Evolutionary conservation across 2,888 invertebrate genomes (phyloP).

Genomic region (Sphaerophoria taeniata): DNA sequence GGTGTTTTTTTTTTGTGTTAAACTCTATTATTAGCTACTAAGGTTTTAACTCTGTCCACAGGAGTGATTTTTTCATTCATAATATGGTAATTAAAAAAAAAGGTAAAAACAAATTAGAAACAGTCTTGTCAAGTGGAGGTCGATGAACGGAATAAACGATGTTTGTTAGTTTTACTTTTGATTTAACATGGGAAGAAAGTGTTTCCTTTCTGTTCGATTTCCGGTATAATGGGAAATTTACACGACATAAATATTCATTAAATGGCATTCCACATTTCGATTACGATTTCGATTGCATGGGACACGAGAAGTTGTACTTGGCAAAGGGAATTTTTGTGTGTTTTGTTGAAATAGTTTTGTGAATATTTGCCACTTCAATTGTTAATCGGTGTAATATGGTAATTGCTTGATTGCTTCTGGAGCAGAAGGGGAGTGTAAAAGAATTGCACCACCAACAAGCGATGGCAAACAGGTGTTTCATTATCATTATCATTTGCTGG

Average conservation of each 20-base stretch:
- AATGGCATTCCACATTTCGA: slow-evolving; percentile 27
- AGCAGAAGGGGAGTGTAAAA: neutral
- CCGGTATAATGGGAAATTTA: slow-evolving; percentile 65
- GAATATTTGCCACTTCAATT: slow-evolving; percentile 21
- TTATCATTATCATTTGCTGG: no score
- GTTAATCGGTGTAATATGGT: slow-evolving; percentile 15
- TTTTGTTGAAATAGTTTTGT: slow-evolving; percentile 18
- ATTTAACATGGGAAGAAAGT: slow-evolving; percentile 61
- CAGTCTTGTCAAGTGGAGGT: slow-evolving; percentile 28
- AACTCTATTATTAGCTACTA: slow-evolving; percentile 39
- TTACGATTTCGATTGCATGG: slow-evolving; percentile 23
- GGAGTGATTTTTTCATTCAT: neutral
- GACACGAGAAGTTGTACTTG: neutral
- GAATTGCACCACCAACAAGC: slow-evolving; percentile 19
- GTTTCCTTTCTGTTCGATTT: slow-evolving; percentile 70
- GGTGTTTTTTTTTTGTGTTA: slow-evolving; percentile 11
- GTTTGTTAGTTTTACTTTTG: slow-evolving; percentile 36
- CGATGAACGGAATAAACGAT: slow-evolving; percentile 44
- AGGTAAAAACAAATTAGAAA: neutral
- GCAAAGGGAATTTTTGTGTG: neutral
- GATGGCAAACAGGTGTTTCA: neutral
- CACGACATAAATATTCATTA: slow-evolving; percentile 65
- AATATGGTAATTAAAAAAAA: slow-evolving; percentile 55
- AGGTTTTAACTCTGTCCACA: neutral
- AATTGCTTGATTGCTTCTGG: slow-evolving; percentile 1